Evolutionary conservation across 2,113 vertebrate genomes (phyloP).

Genomic region (Ramphastos sulfuratus): DNA sequence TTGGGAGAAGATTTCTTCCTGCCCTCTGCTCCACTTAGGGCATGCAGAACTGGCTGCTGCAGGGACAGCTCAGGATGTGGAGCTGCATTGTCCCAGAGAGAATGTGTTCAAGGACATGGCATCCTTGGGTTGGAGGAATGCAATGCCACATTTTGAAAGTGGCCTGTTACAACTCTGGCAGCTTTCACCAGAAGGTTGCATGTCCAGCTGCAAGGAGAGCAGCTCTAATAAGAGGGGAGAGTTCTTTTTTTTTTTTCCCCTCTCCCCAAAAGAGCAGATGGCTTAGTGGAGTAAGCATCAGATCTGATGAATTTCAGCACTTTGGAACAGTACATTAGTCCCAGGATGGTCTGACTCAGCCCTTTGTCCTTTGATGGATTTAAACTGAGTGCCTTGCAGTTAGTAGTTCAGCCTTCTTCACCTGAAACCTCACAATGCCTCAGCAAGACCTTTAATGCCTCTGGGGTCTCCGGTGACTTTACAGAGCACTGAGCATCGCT

Average conservation of each 20-base stretch:
- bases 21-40: neutral
- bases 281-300: neutral
- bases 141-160: neutral
- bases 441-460: neutral
- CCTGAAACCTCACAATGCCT: neutral
- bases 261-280: neutral
- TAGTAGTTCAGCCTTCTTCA: constrained; percentile 16
- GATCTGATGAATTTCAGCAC: neutral
- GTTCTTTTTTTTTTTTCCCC: neutral
- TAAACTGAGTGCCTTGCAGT: neutral
- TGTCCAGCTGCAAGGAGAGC: neutral
- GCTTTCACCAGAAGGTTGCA: neutral
- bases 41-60: neutral
- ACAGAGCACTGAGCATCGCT: neutral
- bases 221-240: neutral
- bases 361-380: neutral
- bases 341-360: constrained; percentile 40
- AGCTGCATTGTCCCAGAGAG: constrained; percentile 2
- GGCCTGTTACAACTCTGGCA: neutral
- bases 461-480: neutral
- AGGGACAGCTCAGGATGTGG: neutral
- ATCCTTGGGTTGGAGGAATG: neutral
- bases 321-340: neutral
- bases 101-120: neutral
- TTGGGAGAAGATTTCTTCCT: neutral